Conservation (phyloP, 2,888 invertebrate genomes). For the Tinea semifulvella region DNA sequence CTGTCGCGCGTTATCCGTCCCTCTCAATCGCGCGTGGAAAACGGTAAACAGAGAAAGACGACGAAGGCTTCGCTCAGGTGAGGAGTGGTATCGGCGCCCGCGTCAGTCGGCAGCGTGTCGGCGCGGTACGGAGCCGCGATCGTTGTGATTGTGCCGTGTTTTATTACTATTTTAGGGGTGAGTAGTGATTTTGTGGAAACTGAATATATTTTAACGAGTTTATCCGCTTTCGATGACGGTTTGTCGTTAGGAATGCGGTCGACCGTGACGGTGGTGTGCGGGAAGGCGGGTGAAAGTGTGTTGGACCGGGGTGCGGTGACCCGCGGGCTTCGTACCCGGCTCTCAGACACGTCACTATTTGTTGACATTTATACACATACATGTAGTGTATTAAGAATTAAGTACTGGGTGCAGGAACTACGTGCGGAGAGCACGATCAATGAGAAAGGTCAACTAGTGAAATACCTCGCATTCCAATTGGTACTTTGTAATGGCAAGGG, state of each 20-base stretch:
- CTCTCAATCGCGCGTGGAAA: background rate
- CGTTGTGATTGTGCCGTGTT: conserved; percentile 27
- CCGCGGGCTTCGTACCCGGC: conserved; percentile 2
- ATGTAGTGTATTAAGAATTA: background rate
- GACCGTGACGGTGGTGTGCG: conserved; percentile 29
- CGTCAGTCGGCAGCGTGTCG: conserved; percentile 11
- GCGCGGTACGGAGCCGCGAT: conserved; percentile 20
- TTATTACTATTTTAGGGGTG: background rate
- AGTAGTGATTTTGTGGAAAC: conserved; percentile 5
- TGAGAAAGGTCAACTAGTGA: conserved; percentile 6
- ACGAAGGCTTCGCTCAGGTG: conserved; percentile 2
- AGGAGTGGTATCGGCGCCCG: background rate
- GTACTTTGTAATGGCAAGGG: background rate
- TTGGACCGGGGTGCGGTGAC: conserved; percentile 6
- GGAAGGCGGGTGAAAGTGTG: conserved; percentile 8
- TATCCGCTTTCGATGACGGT: background rate
- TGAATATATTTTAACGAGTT: background rate
- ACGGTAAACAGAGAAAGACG: background rate
- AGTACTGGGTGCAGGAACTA: background rate
- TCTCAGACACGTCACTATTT: conserved; percentile 10
- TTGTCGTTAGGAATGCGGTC: background rate
- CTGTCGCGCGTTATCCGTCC: background rate
- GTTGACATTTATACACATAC: conserved; percentile 3
- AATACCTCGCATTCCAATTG: background rate
- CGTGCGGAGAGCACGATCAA: background rate